A percentile compares a stretch with the other conserved stretches of the same genome.
Evolutionary conservation across 2,888 invertebrate genomes (phyloP).

Genomic region (Drosophila kuntzei): DNA sequence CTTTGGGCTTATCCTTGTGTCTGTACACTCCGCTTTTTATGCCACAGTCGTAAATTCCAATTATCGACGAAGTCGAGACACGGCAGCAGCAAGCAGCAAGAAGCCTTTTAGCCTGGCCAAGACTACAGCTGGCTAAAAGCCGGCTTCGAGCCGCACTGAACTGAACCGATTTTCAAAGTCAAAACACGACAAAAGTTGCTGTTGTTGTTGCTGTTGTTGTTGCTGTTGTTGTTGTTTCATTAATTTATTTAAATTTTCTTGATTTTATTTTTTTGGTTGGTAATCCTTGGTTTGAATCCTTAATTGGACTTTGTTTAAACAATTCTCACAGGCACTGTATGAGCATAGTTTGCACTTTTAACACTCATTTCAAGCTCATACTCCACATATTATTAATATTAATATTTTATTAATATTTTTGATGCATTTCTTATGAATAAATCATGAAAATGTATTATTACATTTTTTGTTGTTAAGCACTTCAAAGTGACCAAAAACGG

Average conservation of each 20-base stretch:
- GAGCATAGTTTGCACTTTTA: background rate
- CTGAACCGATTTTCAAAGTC: constrained; percentile 75
- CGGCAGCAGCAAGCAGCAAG: constrained; percentile 41
- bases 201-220: constrained; percentile 61
- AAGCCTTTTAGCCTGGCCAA: constrained; percentile 20
- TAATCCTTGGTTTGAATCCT: no score
- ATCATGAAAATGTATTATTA: constrained; percentile 42
- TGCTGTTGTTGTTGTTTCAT: constrained; percentile 47
- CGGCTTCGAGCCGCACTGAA: constrained; percentile 54
- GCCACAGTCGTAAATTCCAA: constrained; percentile 81
- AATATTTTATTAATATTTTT: background rate
- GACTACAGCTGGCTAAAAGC: constrained; percentile 31
- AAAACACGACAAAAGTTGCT: constrained; percentile 32
- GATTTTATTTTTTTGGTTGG: constrained; percentile 8
- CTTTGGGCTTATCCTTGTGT: constrained; percentile 59
- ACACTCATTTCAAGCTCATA: background rate
- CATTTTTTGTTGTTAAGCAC: constrained; percentile 40
- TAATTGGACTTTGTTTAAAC: constrained; percentile 8
- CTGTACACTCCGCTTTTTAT: constrained; percentile 67
- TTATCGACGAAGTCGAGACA: constrained; percentile 78
- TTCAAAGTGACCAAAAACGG: constrained; percentile 26
- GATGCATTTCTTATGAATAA: constrained; percentile 32
- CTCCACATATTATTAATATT: background rate
- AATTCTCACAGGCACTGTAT: constrained; percentile 7
- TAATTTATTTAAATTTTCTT: constrained; percentile 55